A percentile compares a stretch with the other conserved stretches of the same genome.
Conservation (phyloP, 2,888 invertebrate species). For the Chironomus riparius region DNA sequence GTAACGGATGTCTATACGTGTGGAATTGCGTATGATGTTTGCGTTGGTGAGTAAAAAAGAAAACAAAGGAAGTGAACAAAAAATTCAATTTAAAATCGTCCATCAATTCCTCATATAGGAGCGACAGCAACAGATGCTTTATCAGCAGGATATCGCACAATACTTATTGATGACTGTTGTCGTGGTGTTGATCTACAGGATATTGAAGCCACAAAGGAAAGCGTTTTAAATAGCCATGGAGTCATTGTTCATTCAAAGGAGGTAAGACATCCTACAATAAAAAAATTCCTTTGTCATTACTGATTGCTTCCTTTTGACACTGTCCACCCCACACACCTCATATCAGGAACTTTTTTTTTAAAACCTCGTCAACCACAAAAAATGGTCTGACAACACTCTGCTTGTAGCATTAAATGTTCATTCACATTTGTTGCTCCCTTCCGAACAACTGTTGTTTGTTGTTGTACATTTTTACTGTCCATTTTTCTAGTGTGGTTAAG, state of each 20-base stretch:
- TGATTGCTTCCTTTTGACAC: neutral
- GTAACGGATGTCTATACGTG: slow-evolving; percentile 91
- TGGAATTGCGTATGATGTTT: slow-evolving; percentile 91
- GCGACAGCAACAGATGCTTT: slow-evolving; percentile 82
- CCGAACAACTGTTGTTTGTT: neutral
- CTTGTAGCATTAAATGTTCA: neutral
- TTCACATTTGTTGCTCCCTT: neutral
- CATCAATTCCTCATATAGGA: slow-evolving; percentile 43
- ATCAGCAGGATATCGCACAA: slow-evolving; percentile 83
- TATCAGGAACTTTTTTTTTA: neutral
- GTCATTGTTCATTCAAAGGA: slow-evolving; percentile 70
- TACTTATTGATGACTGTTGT: slow-evolving; percentile 82
- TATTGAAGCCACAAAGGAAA: slow-evolving; percentile 72
- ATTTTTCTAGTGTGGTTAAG: no score
- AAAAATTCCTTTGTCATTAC: neutral
- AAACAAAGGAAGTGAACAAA: neutral
- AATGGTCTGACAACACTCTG: neutral
- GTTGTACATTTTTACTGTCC: no score
- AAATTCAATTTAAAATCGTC: slow-evolving; percentile 6
- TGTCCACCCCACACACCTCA: neutral
- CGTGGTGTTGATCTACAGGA: slow-evolving; percentile 79
- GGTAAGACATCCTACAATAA: slow-evolving; percentile 40
- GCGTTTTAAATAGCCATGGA: slow-evolving; percentile 64
- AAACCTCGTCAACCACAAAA: neutral
- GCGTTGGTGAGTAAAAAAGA: slow-evolving; percentile 58